These are phyloP conservation scores for Actinemys pallida DNA, from an alignment of 2,113 vertebrate species.

Conservation along the genomic window DNA sequence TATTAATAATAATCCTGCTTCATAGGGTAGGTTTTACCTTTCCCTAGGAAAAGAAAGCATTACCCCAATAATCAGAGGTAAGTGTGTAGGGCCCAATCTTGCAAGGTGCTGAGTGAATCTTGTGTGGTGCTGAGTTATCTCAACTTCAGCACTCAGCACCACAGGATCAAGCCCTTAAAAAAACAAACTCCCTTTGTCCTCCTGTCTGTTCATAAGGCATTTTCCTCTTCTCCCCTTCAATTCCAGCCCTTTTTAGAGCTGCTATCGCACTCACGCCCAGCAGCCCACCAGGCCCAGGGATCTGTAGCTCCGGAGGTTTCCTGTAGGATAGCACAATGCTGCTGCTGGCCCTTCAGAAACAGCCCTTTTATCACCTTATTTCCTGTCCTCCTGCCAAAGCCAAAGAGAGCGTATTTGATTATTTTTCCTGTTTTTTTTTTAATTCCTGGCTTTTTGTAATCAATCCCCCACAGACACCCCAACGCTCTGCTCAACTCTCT, in stretches of 20 bases:
- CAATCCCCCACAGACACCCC: neutral
- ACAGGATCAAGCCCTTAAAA: neutral
- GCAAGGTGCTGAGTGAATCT: accelerated
- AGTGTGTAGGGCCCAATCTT: neutral
- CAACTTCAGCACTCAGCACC: neutral
- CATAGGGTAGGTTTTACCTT: neutral
- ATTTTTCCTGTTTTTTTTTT: neutral
- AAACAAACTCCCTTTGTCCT: neutral
- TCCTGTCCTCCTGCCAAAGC: neutral
- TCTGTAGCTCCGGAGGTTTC: neutral
- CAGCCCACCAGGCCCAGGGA: neutral
- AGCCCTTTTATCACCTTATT: neutral
- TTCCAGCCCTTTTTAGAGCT: neutral
- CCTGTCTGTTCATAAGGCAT: neutral
- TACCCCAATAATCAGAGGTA: neutral
- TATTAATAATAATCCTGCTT: neutral
- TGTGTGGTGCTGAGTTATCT: neutral
- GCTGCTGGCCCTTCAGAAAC: neutral
- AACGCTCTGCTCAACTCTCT: neutral
- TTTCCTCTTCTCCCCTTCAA: neutral
- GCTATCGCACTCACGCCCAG: neutral
- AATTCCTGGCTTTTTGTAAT: neutral
- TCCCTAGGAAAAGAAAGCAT: neutral
- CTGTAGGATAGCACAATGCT: neutral
- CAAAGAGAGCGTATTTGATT: neutral